Conservation (phyloP, 1,140 invertebrate genomes). For the Heliconius himera region DNA sequence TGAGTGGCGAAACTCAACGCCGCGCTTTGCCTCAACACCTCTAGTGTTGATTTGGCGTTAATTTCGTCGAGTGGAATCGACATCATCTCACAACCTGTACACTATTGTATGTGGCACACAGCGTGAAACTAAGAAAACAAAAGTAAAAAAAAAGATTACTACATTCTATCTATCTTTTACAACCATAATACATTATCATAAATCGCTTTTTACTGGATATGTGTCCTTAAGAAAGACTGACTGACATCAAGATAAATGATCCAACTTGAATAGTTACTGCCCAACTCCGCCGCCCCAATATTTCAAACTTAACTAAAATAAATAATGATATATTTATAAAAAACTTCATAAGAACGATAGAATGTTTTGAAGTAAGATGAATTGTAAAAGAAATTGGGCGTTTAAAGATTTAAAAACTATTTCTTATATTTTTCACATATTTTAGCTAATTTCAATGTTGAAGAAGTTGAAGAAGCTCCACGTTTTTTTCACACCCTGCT, state of each 20-base stretch:
- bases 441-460: too few relatives aligned
- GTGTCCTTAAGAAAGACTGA: not conserved
- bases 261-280: not conserved
- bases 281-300: not conserved
- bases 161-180: not conserved
- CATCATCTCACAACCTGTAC: too few relatives aligned
- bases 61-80: too few relatives aligned
- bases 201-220: not conserved
- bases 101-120: too few relatives aligned
- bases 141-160: not conserved
- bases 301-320: slow-evolving; percentile 1
- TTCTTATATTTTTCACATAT: too few relatives aligned
- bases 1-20: too few relatives aligned
- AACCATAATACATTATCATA: slow-evolving; percentile 7
- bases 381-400: not conserved
- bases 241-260: not conserved
- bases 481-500: too few relatives aligned
- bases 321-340: not conserved
- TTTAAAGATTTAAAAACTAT: too few relatives aligned
- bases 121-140: too few relatives aligned
- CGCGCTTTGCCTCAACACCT: too few relatives aligned
- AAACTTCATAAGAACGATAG: not conserved
- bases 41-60: too few relatives aligned
- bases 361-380: not conserved
- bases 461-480: too few relatives aligned